These are phyloP conservation scores for Polymixis lichenea DNA, from an alignment of 2,888 invertebrate genomes.

Conservation along the genomic window DNA sequence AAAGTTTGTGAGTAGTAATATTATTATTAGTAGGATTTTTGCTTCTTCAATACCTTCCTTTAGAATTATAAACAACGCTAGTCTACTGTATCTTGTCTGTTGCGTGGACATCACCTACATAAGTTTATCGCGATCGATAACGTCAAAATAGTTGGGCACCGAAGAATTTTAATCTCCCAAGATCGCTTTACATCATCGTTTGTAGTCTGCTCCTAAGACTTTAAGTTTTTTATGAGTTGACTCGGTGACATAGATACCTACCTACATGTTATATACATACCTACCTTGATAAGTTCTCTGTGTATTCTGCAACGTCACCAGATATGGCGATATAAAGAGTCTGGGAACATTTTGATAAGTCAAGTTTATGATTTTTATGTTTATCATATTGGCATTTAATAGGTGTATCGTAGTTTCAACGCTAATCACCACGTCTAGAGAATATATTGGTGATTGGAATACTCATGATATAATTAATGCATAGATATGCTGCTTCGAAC, in stretches of 20 bases:
- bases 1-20: too few relatives aligned
- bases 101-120: slow-evolving; percentile 38
- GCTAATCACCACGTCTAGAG: not conserved
- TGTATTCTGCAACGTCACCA: slow-evolving; percentile 37
- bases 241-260: slow-evolving; percentile 55
- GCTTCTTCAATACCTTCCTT: too few relatives aligned
- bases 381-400: slow-evolving; percentile 1
- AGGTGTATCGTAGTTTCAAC: not conserved
- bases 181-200: slow-evolving; percentile 59
- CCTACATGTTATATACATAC: slow-evolving; percentile 13
- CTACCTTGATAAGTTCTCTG: slow-evolving; percentile 38
- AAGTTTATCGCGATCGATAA: slow-evolving; percentile 62
- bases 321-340: slow-evolving; percentile 13
- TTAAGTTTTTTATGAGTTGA: slow-evolving; percentile 56
- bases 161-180: slow-evolving; percentile 67
- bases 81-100: slow-evolving; percentile 28
- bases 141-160: slow-evolving; percentile 64
- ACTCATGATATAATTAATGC: not conserved
- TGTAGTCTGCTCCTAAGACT: slow-evolving; percentile 45
- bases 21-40: too few relatives aligned
- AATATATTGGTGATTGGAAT: not conserved
- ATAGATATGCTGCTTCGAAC: not conserved
- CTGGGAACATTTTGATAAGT: slow-evolving; percentile 40
- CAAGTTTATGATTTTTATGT: slow-evolving; percentile 6
- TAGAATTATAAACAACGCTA: slow-evolving; percentile 3